Base-by-base conservation (phyloP, 37 sponge, comb jelly and placozoan genomes). In the Tethya wilhelma region DNA sequence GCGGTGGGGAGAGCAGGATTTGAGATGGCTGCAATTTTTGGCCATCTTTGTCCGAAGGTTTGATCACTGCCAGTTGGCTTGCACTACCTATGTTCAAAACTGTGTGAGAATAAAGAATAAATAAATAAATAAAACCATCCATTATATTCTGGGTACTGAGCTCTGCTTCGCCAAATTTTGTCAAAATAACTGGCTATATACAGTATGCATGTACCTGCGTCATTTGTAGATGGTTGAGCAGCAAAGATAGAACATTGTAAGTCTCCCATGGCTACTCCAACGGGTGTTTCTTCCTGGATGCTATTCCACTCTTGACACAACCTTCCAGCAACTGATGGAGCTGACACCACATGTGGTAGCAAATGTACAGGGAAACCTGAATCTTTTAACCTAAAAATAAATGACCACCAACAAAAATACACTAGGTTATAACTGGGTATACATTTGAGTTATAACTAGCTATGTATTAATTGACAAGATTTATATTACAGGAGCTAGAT, bases 81-180 rank as follows among this genome's bases (percentile, higher is more conserved):
- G 98, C 89, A 49, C 92, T 94, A 38, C 98, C 93, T 75, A 97
- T 86, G 68, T 92, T 95, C 17, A 97, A 71, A 22, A 93, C 97
- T 86, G 79, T 30, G 20, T 11, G 38, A 36, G 39, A 40, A n/a
- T 11, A 40, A 41, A 68, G 14, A 75, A 26, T n/a, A 67, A 9
- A 19, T 67, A 19, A 36, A 28, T 33, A 9, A 9, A 4, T 33
- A 70, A 6, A n/a, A n/a, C n/a, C n/a, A n/a, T n/a, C n/a, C n/a
- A n/a, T n/a, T n/a, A n/a, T n/a, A n/a, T n/a, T n/a, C n/a, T n/a
- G n/a, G n/a, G n/a, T n/a, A n/a, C n/a, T n/a, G n/a, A n/a, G n/a
- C n/a, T n/a, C n/a, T n/a, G n/a, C n/a, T n/a, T n/a, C n/a, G n/a
- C n/a, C n/a, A n/a, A n/a, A n/a, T n/a, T n/a, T n/a, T n/a, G n/a